A percentile compares a stretch with the other conserved stretches of the same genome.
These are phyloP conservation scores for Helogale parvula DNA, from an alignment of 2,113 vertebrate genomes.

Conservation along the genomic window DNA sequence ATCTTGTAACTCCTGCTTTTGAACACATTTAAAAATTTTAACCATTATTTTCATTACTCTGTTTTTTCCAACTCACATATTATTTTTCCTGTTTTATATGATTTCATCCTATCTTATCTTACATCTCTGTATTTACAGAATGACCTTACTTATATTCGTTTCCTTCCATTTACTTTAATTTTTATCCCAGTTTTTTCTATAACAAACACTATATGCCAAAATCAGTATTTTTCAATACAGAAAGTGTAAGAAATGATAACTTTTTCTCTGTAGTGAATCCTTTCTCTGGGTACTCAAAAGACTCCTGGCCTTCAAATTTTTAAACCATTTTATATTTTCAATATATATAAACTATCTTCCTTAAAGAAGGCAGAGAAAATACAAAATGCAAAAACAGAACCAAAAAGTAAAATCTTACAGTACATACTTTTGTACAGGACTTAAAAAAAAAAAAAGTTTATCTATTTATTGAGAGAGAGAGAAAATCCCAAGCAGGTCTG, in stretches of 20 bases:
- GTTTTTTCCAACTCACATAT: constrained; percentile 29
- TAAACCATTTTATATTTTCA: constrained; percentile 9
- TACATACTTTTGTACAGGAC: not conserved
- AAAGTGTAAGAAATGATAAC: not conserved
- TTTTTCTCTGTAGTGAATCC: not conserved
- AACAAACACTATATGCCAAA: constrained; percentile 18
- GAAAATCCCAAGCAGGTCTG: too few relatives aligned
- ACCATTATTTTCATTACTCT: not conserved
- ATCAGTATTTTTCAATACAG: constrained; percentile 28
- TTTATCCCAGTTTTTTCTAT: constrained; percentile 24
- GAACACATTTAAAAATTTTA: not conserved
- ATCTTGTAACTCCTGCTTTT: not conserved
- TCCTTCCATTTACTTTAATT: not conserved
- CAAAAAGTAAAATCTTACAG: not conserved
- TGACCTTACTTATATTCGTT: not conserved
- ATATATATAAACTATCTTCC: constrained; percentile 6
- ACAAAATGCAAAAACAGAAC: constrained; percentile 45
- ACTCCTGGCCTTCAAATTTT: constrained; percentile 3
- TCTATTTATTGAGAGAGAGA: too few relatives aligned
- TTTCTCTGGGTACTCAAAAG: not conserved
- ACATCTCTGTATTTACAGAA: not conserved
- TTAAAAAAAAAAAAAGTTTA: too few relatives aligned
- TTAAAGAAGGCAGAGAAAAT: constrained; percentile 20
- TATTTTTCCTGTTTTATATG: constrained; percentile 8
- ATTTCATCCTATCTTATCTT: constrained; percentile 2